A percentile compares a stretch with the other conserved stretches of the same genome.
phyloP scores from a whole-genome alignment of 2,888 invertebrate species.

The Didymodactylos carnosus region DNA sequence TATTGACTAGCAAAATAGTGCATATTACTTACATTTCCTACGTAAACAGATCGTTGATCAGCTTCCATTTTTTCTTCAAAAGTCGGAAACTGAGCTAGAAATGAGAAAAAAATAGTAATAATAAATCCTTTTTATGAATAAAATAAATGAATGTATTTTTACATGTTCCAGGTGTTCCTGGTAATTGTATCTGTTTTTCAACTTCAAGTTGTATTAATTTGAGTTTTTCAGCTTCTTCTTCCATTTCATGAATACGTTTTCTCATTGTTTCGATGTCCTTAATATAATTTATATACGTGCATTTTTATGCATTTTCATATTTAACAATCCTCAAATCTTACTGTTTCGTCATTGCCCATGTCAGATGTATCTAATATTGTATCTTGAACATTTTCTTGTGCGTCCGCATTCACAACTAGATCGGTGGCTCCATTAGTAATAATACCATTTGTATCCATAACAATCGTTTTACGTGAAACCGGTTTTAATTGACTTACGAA shows the following conservation, averaged over 20 bases:
- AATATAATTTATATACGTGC: too few species aligned
- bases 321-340: too few species aligned
- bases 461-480: background rate
- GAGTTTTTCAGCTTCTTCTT: slow-evolving; percentile 11
- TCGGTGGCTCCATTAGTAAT: background rate
- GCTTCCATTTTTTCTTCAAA: slow-evolving; percentile 44
- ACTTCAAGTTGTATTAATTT: slow-evolving; percentile 10
- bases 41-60: slow-evolving; percentile 79
- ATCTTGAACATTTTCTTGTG: background rate
- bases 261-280: background rate
- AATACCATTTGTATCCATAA: background rate
- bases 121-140: too few species aligned
- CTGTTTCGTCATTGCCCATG: background rate
- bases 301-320: too few species aligned
- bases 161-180: background rate
- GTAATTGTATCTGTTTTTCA: slow-evolving; percentile 11
- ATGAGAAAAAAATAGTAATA: background rate
- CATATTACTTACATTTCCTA: slow-evolving; percentile 38
- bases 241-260: slow-evolving; percentile 10
- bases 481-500: background rate
- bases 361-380: background rate
- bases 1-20: too few species aligned
- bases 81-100: background rate
- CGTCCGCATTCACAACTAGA: background rate
- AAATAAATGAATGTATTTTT: too few species aligned